Percentiles rank a stretch among this genome's conserved stretches.
These are phyloP conservation scores for Monochamus alternatus DNA, from an alignment of 2,888 invertebrate species.

Conservation along the genomic window DNA sequence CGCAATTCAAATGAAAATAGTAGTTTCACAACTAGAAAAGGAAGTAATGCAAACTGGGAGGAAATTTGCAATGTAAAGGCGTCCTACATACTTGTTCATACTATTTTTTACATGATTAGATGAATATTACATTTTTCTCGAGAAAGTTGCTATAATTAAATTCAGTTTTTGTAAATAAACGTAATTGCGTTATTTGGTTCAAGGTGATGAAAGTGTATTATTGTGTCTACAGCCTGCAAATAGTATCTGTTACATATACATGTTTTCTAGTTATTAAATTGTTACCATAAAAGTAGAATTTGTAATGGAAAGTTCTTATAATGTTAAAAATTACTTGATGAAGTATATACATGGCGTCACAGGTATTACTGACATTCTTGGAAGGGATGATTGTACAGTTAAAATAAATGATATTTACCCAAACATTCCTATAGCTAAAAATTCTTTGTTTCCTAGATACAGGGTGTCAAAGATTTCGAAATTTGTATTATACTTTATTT, in stretches of 20 bases:
- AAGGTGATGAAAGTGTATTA: not conserved
- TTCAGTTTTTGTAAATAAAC: not conserved
- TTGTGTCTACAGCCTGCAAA: not conserved
- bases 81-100: conserved; percentile 5
- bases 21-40: conserved; percentile 25
- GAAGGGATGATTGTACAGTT: too few relatives aligned
- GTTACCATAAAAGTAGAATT: not conserved
- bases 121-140: not conserved
- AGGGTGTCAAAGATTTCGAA: too few relatives aligned
- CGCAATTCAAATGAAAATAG: conserved; percentile 32
- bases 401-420: too few relatives aligned
- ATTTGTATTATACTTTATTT: too few relatives aligned
- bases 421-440: too few relatives aligned
- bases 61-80: conserved; percentile 30
- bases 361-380: too few relatives aligned
- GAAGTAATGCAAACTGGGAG: conserved; percentile 31
- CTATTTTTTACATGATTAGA: conserved; percentile 2
- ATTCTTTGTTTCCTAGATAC: too few relatives aligned
- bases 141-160: conserved; percentile 3
- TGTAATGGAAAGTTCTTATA: too few relatives aligned
- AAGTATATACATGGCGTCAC: too few relatives aligned
- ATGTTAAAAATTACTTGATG: too few relatives aligned
- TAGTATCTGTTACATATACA: not conserved
- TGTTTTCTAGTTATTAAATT: not conserved
- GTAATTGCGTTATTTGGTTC: not conserved